Percentiles rank a stretch among this genome's conserved stretches.
Evolutionary conservation across 2,113 vertebrate genomes (phyloP).

Genomic region (Platysternon megacephalum): DNA sequence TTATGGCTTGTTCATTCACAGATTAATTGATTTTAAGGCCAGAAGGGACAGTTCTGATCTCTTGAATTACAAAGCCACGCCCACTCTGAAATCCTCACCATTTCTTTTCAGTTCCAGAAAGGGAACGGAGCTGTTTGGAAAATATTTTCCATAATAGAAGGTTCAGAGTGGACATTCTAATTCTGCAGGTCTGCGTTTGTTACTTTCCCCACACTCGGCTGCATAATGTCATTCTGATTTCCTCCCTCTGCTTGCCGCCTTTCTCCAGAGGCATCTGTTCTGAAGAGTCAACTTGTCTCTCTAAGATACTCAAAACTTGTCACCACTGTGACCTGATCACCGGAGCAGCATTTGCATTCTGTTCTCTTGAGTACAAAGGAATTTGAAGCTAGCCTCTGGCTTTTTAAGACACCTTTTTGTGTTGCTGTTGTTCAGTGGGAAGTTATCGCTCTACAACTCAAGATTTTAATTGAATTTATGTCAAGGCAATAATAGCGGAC

Average conservation of each 20-base stretch:
- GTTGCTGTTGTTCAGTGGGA: background rate
- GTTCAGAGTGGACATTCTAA: background rate
- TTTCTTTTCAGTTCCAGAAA: background rate
- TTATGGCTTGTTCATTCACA: background rate
- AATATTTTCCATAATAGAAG: background rate
- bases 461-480: background rate
- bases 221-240: background rate
- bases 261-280: background rate
- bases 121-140: background rate
- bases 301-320: background rate
- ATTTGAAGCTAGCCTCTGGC: background rate
- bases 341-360: rapidly evolving
- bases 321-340: rapidly evolving
- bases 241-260: background rate
- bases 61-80: background rate
- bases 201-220: rapidly evolving
- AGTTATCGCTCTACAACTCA: background rate
- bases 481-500: background rate
- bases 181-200: background rate
- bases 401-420: background rate
- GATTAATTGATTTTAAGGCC: background rate
- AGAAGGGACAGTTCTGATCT: background rate
- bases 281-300: background rate
- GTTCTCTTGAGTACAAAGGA: background rate
- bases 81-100: background rate